Base-by-base conservation (phyloP, 1,140 invertebrate species). In the Neomicropteryx cornuta region DNA sequence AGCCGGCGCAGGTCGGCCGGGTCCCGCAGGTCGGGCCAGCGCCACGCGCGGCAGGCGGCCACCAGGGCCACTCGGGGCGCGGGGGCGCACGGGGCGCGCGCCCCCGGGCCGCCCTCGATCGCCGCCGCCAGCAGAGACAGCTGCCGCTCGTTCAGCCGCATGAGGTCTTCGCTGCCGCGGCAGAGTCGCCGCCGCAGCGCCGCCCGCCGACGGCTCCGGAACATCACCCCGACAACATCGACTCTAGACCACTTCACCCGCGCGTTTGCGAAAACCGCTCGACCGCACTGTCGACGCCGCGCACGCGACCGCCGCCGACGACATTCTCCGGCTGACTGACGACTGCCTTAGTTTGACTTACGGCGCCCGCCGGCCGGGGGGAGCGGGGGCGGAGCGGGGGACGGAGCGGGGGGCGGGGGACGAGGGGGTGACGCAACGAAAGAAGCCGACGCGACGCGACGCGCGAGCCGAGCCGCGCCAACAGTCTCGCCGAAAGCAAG, bases 11-110 rank as follows among this genome's bases (percentile, higher is more conserved):
- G 66, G 55, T 83, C 76, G 45, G 56, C 54, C 35, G 67, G 58
- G 47, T 71, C 66, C 31, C 61, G 53, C 41, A 86, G 60, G 52
- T 83, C 81, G 30, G 75, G 73, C 80, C 80, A 86, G 38, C 82
- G 71, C 70, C 76, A 85, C 51, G 78, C 66, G 62, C 77, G 53
- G 77, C 68, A 45, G 47, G 50, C 51, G 52, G 35, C 43, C 41
- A 28, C 48, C 38, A 39, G 41, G 37, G 36, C 23, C 35, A 43
- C 44, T 47, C 24, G 51, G 51, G 47, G 55, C 53, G 50, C 58
- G 62, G 33, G 46, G 43, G 46, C 35, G 43, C 51, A 49, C 38
- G 45, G 43, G 42, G 53, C 50, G 38, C 51, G 53, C 41, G 52
- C 54, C 51, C 56, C 56, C 35, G 58, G 46, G 14, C 31, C 47